Evolutionary conservation across 1,140 invertebrate species (phyloP).

Genomic region (Rhopalosiphum padi): DNA sequence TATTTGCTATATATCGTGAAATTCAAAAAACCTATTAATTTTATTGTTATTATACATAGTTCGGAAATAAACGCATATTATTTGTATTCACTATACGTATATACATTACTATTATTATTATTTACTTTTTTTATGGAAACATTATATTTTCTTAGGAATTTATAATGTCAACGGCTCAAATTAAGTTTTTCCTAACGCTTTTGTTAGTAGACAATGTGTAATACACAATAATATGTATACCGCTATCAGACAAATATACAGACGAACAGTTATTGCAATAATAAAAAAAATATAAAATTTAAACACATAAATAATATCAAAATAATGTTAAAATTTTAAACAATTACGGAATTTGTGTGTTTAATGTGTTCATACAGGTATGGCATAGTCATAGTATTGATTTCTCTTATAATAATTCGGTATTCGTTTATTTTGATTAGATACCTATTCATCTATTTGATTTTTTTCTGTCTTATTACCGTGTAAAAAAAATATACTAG

Average conservation of each 20-base stretch:
- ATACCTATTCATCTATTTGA: not conserved
- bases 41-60: not conserved
- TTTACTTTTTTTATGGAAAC: conserved; percentile 3
- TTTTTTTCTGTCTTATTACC: not conserved
- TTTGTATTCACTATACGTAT: not conserved
- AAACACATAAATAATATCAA: not conserved
- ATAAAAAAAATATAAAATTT: not conserved
- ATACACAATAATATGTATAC: not conserved
- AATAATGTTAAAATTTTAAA: not conserved
- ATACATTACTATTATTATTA: not conserved
- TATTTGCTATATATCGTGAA: not conserved
- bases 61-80: not conserved
- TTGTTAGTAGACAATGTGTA: not conserved
- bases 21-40: conserved; percentile 2
- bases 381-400: not conserved
- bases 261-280: not conserved
- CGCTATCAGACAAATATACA: not conserved
- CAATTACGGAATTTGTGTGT: not conserved
- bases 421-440: no score
- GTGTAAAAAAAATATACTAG: not conserved
- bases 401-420: not conserved
- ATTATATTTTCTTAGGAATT: not conserved
- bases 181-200: not conserved
- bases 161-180: not conserved
- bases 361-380: not conserved